Evolutionary conservation across 2,888 invertebrate species (phyloP).

Genomic region (Creontiades dilutus): DNA sequence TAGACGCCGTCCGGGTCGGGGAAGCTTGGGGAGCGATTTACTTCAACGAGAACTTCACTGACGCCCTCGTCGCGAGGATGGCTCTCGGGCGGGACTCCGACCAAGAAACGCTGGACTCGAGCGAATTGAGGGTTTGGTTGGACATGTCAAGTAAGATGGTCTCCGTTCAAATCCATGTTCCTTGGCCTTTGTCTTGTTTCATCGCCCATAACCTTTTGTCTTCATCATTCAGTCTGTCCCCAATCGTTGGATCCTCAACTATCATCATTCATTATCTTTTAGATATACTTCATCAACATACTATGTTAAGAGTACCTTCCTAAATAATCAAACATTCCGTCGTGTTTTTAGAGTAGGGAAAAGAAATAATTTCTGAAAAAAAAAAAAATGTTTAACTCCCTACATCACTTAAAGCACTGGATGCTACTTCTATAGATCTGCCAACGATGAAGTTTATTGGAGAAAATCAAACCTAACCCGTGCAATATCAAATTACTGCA

Average conservation of each 20-base stretch:
- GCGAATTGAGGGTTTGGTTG: conserved; percentile 92
- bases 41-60: conserved; percentile 94
- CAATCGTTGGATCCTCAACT: neutral
- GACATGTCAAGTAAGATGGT: conserved; percentile 90
- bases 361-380: no score
- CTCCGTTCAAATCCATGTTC: conserved; percentile 5
- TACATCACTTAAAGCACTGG: no score
- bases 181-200: neutral
- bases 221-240: neutral
- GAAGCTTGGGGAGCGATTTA: conserved; percentile 93
- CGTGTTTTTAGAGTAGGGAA: no score
- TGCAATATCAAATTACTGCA: no score
- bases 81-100: conserved; percentile 90
- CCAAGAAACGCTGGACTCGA: conserved; percentile 91
- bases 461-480: no score
- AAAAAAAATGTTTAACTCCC: no score
- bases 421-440: no score
- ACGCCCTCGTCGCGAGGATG: conserved; percentile 89
- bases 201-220: neutral
- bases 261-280: neutral
- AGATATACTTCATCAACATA: neutral
- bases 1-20: conserved; percentile 86
- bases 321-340: no score
- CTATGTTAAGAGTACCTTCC: neutral
- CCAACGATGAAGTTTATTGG: no score